These are phyloP conservation scores for Agrochola litura DNA, from an alignment of 2,888 invertebrate species.

Conservation along the genomic window DNA sequence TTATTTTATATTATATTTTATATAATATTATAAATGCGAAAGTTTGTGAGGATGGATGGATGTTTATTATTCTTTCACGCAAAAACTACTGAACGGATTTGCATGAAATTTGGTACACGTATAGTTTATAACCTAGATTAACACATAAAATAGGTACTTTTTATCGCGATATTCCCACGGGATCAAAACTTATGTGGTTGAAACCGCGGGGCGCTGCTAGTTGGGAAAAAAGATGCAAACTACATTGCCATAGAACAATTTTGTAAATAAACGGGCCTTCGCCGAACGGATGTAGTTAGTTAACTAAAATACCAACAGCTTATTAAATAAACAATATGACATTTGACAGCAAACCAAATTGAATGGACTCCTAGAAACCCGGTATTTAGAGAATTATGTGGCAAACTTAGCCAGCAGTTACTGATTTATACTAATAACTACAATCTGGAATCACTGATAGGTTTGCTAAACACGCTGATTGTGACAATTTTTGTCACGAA, in stretches of 20 bases:
- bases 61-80: too few species aligned
- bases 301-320: constrained; percentile 19
- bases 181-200: too few species aligned
- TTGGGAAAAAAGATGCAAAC: neutral
- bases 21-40: too few species aligned
- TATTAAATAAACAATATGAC: neutral
- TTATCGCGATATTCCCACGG: too few species aligned
- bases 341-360: constrained; percentile 33
- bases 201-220: too few species aligned
- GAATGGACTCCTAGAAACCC: neutral
- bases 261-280: neutral
- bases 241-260: neutral
- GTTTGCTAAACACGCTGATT: constrained; percentile 2
- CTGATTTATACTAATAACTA: constrained; percentile 35
- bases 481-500: constrained; percentile 43
- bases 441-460: neutral
- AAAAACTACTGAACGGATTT: too few species aligned
- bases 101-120: too few species aligned
- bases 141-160: too few species aligned
- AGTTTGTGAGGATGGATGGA: too few species aligned
- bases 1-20: too few species aligned
- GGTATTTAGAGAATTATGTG: constrained; percentile 32
- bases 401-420: neutral
- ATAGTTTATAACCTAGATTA: too few species aligned
- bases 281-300: neutral